These are phyloP conservation scores for Halcyon badia DNA, from an alignment of 2,797 vertebrate genomes.

Conservation along the genomic window DNA sequence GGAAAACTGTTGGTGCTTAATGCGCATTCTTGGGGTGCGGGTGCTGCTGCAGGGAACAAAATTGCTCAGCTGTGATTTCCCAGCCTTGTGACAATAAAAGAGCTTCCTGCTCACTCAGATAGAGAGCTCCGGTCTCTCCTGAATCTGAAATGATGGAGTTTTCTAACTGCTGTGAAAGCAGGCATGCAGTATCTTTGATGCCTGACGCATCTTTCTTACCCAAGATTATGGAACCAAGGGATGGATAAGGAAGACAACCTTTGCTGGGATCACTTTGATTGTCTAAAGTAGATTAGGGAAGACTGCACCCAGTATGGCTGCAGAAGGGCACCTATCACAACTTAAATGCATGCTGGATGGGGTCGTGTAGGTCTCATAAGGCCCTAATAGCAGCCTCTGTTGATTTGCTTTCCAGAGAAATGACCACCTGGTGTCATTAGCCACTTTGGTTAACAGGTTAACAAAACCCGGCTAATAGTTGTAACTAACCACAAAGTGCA, in stretches of 20 bases:
- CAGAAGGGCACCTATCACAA: background rate
- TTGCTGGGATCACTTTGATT: background rate
- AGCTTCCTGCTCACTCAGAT: fast-evolving
- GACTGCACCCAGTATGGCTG: background rate
- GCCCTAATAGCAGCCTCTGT: background rate
- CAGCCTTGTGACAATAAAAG: background rate
- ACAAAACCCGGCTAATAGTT: background rate
- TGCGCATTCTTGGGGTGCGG: background rate
- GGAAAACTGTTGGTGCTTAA: background rate
- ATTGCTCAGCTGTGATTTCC: background rate
- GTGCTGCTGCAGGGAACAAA: background rate
- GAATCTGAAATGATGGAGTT: background rate
- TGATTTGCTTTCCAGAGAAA: background rate
- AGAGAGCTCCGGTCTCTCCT: background rate
- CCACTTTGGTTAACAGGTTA: fast-evolving
- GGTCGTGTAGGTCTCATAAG: background rate
- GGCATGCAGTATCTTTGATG: background rate
- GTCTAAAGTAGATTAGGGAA: background rate
- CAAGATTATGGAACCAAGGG: background rate
- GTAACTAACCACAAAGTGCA: background rate
- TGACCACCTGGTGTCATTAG: background rate
- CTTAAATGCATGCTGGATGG: background rate
- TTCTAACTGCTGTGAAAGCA: background rate
- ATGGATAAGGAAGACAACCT: background rate
- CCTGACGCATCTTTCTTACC: background rate